Conservation (phyloP, 2,888 invertebrate species). For the Monopis laevigella region DNA sequence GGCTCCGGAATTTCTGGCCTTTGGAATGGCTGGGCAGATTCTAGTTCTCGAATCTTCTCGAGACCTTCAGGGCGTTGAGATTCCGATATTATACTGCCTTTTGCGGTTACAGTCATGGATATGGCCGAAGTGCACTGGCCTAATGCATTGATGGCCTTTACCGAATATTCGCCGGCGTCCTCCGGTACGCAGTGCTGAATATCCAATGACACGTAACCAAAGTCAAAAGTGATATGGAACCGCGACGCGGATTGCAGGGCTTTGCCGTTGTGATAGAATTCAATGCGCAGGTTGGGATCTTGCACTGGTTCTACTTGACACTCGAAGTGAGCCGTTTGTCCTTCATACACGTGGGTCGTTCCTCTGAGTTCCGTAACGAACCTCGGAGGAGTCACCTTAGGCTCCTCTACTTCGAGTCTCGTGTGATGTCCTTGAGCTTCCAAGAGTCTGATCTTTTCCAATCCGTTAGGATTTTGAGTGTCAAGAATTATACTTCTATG, state of each 20-base stretch:
- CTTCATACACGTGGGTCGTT: conserved; percentile 89
- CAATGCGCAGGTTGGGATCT: conserved; percentile 88
- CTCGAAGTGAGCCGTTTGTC: conserved; percentile 95
- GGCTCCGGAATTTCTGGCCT: conserved; percentile 84
- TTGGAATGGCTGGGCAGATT: conserved; percentile 81
- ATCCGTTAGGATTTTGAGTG: conserved; percentile 91
- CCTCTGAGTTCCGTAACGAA: conserved; percentile 89
- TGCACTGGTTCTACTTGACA: conserved; percentile 92
- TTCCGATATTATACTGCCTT: conserved; percentile 86
- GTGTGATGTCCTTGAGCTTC: conserved; percentile 88
- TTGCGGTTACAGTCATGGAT: conserved; percentile 82
- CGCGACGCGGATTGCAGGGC: conserved; percentile 89
- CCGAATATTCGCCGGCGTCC: conserved; percentile 95
- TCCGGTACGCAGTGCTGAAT: conserved; percentile 94
- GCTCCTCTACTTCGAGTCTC: conserved; percentile 84
- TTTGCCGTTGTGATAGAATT: conserved; percentile 93
- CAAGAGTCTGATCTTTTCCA: conserved; percentile 88
- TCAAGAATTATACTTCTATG: conserved; percentile 87
- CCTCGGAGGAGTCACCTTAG: conserved; percentile 80
- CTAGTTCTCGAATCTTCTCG: conserved; percentile 90
- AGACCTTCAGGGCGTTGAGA: conserved; percentile 95
- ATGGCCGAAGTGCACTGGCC: conserved; percentile 90
- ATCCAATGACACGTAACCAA: conserved; percentile 96
- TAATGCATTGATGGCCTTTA: conserved; percentile 89
- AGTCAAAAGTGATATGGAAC: conserved; percentile 96